Base-by-base conservation (phyloP, 1,140 invertebrate species). In the Linepithema humile region DNA sequence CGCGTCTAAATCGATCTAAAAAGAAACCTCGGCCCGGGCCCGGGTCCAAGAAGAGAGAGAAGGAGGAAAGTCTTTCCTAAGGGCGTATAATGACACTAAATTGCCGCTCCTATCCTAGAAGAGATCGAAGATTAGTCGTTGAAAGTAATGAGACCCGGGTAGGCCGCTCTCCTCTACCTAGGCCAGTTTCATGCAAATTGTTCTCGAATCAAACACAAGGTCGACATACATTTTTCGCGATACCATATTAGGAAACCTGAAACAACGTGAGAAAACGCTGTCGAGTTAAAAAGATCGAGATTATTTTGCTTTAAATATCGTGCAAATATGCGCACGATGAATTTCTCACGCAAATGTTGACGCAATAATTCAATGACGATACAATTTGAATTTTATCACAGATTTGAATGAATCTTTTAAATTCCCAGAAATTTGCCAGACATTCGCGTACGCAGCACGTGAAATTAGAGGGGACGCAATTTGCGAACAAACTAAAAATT, bases 61-160 rank as follows among this genome's bases (percentile, higher is more conserved):
- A 85, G 88, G 85, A 85, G 85, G 75, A 89, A 73, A 83, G 80
- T 83, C 65, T 87, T 82, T 74, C 80, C 89, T 83, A 78, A 90
- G 90, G 91, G 83, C 91, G 85, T 89, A 93, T 94, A 94, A 94
- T 94, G 91, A 94, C 92, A 93, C 91, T 88, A 93, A 94, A 94
- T 94, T 94, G 90, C 84, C 80, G 80, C 75, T 88, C 78, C 83
- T 86, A 88, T 91, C 88, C 85, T 92, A 92, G 89, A 83, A 85
- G 74, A 89, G 85, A 85, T 87, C 83, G 65, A 62, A 91, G 87
- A 90, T 91, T 89, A 89, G 86, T 82, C 78, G 67, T 55, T 50
- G 26, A 62, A 64, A 84, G 57, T 59, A 86, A 78, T 60, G 26
- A 70, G 73, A 78, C 45, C 73, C 75, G 77, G 69, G 57, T 72